These are phyloP conservation scores for Eupithecia dodoneata DNA, from an alignment of 2,888 invertebrate species.

Conservation along the genomic window DNA sequence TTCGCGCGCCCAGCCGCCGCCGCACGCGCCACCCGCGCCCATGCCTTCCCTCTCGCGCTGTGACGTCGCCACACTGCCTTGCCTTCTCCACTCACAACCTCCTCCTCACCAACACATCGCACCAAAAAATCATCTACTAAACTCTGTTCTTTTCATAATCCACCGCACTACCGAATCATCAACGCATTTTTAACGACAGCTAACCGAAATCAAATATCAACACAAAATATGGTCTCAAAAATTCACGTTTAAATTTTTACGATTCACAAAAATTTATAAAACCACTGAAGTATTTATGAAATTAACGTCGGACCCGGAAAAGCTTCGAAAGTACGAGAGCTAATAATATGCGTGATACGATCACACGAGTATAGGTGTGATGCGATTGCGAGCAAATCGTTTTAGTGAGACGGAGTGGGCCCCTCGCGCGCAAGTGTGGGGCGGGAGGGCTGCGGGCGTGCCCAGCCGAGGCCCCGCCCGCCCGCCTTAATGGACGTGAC, in stretches of 20 bases:
- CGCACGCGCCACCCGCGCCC: constrained; percentile 70
- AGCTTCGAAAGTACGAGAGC: constrained; percentile 50
- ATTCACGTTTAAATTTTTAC: neutral
- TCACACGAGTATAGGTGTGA: constrained; percentile 58
- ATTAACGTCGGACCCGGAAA: constrained; percentile 21
- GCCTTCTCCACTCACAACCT: constrained; percentile 44
- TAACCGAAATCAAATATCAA: neutral
- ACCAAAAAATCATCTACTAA: constrained; percentile 47
- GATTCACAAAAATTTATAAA: neutral
- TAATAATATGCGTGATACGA: constrained; percentile 72
- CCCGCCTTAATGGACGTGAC: constrained; percentile 80
- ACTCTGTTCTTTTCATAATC: constrained; percentile 45
- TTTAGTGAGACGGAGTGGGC: constrained; percentile 64
- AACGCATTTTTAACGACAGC: neutral
- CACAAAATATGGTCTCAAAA: neutral
- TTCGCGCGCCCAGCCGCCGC: constrained; percentile 75
- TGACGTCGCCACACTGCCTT: constrained; percentile 67
- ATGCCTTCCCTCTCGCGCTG: constrained; percentile 54
- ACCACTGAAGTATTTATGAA: neutral
- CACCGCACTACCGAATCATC: constrained; percentile 5
- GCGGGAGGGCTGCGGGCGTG: constrained; percentile 65
- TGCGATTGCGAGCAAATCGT: constrained; percentile 79
- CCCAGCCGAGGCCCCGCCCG: constrained; percentile 63
- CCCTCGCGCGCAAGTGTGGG: constrained; percentile 50
- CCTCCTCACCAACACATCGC: constrained; percentile 42